phyloP scores from a whole-genome alignment of 2,888 invertebrate genomes.

The Hoplodrina blanda region DNA sequence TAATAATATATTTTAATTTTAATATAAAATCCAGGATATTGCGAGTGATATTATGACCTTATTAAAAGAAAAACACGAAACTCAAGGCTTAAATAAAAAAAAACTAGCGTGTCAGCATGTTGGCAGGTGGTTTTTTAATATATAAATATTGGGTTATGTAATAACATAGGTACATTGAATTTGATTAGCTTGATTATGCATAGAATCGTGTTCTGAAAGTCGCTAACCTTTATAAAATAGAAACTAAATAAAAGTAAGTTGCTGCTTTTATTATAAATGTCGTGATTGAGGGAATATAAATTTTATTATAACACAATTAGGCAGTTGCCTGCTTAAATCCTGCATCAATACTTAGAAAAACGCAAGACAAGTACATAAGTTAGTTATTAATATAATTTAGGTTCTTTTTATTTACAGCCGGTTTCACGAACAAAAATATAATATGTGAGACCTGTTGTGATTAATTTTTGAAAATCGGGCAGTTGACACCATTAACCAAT shows the following conservation, averaged over 20 bases:
- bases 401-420: too few species aligned
- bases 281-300: constrained; percentile 11
- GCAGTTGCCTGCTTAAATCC: not conserved
- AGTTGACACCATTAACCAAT: too few species aligned
- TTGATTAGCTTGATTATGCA: constrained; percentile 31
- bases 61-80: constrained; percentile 30
- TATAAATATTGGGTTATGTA: constrained; percentile 10
- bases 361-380: too few species aligned
- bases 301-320: not conserved
- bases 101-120: constrained; percentile 31
- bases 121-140: constrained; percentile 17
- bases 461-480: too few species aligned
- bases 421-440: too few species aligned
- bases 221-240: constrained; percentile 42
- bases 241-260: constrained; percentile 16
- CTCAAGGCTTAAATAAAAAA: constrained; percentile 37
- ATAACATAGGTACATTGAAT: constrained; percentile 1
- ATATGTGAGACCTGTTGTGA: too few species aligned
- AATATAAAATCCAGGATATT: constrained; percentile 25
- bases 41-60: constrained; percentile 25
- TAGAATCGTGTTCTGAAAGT: constrained; percentile 38
- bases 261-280: constrained; percentile 18
- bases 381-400: too few species aligned
- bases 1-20: not conserved
- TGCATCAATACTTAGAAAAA: too few species aligned